These are phyloP conservation scores for Margarornis squamiger DNA, from an alignment of 2,797 vertebrate species.

Conservation along the genomic window DNA sequence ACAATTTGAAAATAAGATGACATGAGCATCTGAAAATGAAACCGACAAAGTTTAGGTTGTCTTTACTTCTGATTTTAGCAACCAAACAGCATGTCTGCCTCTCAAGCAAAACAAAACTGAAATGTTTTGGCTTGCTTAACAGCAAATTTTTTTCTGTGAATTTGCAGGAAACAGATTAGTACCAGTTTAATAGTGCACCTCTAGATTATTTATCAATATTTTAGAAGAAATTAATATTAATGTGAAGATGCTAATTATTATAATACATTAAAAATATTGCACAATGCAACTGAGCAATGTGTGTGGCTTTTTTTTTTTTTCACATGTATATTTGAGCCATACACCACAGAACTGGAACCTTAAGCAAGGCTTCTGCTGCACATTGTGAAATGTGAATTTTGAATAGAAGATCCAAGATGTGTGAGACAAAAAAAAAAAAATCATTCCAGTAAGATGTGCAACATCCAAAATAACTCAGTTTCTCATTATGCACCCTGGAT, in stretches of 20 bases:
- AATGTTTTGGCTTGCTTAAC: constrained; percentile 10
- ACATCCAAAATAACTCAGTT: constrained; percentile 27
- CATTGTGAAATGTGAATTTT: constrained; percentile 38
- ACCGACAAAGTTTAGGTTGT: neutral
- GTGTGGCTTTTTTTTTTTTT: constrained; percentile 16
- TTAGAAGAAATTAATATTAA: constrained; percentile 53
- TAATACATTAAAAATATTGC: constrained; percentile 73
- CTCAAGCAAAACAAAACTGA: constrained; percentile 2
- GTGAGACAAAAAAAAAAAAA: neutral
- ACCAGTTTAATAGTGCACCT: constrained; percentile 32
- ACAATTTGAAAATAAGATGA: neutral
- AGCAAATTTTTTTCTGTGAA: neutral
- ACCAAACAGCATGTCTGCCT: neutral
- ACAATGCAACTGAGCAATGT: constrained; percentile 42
- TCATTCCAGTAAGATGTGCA: constrained; percentile 39
- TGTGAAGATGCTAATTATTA: constrained; percentile 47
- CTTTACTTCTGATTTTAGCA: neutral
- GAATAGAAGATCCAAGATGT: constrained; percentile 1
- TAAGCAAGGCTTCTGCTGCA: constrained; percentile 28
- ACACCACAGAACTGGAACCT: constrained; percentile 41
- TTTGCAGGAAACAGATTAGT: constrained; percentile 3
- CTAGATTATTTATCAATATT: constrained; percentile 7
- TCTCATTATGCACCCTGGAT: constrained; percentile 35
- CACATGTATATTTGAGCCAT: constrained; percentile 28
- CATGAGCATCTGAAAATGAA: neutral